Conservation (phyloP, 2,797 vertebrate genomes). For the Danio choprae region DNA sequence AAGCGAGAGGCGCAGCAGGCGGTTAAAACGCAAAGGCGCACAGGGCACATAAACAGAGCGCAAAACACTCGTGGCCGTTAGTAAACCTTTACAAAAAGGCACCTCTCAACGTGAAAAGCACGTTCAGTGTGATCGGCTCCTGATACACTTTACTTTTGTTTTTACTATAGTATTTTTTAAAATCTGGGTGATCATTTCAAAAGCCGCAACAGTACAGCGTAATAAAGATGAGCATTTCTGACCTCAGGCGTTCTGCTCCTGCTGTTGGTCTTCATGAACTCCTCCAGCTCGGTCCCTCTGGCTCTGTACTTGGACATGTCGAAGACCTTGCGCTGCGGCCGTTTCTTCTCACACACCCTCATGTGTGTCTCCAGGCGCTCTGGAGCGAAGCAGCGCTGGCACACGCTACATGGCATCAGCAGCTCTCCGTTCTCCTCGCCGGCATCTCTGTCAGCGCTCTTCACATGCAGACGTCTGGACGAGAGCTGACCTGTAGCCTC, state of each 20-base stretch:
- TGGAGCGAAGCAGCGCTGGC: constrained; percentile 77
- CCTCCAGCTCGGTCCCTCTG: constrained; percentile 82
- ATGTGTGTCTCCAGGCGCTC: constrained; percentile 82
- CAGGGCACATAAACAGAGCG: too few relatives aligned
- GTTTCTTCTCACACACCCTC: constrained; percentile 77
- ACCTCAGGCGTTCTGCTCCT: constrained; percentile 68
- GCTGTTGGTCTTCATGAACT: constrained; percentile 75
- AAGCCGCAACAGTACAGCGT: too few relatives aligned
- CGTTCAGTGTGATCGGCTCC: too few relatives aligned
- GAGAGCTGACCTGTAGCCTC: neutral
- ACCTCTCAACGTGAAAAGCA: too few relatives aligned
- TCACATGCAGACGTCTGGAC: neutral
- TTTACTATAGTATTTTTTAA: too few relatives aligned
- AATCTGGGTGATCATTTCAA: too few relatives aligned
- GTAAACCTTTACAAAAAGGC: too few relatives aligned
- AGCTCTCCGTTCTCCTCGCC: neutral
- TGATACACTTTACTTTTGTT: too few relatives aligned
- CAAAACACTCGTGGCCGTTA: too few relatives aligned
- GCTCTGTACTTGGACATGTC: constrained; percentile 79
- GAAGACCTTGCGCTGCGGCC: constrained; percentile 79
- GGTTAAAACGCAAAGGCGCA: too few relatives aligned
- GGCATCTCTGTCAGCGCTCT: neutral
- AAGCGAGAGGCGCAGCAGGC: too few relatives aligned
- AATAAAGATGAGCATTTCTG: too few relatives aligned
- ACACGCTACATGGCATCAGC: constrained; percentile 78